Evolutionary conservation across 1,140 invertebrate species (phyloP).

Genomic region (Aphidius gifuensis): DNA sequence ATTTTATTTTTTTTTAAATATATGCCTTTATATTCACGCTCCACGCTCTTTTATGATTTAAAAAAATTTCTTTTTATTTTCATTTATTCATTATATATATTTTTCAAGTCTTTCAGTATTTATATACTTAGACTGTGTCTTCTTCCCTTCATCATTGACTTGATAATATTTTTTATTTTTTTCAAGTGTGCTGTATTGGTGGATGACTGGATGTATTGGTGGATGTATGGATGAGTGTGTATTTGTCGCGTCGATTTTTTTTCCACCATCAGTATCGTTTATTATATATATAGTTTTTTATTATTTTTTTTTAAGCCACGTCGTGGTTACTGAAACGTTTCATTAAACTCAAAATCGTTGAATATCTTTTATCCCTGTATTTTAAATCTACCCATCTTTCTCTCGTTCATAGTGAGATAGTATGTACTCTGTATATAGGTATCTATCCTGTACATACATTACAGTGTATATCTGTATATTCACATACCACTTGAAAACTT

Average conservation of each 20-base stretch:
- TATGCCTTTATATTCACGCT: too few relatives aligned
- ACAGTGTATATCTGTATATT: background rate
- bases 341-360: constrained; percentile 11
- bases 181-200: too few relatives aligned
- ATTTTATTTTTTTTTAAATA: constrained; percentile 20
- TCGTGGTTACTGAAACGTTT: constrained; percentile 19
- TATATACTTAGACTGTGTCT: too few relatives aligned
- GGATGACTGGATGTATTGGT: too few relatives aligned
- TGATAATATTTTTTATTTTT: too few relatives aligned
- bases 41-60: too few relatives aligned
- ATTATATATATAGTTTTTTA: constrained; percentile 8
- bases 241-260: constrained; percentile 10
- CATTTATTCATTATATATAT: too few relatives aligned
- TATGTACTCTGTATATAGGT: background rate
- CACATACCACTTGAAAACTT: constrained; percentile 20
- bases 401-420: background rate
- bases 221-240: background rate
- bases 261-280: constrained; percentile 1
- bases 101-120: too few relatives aligned
- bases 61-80: too few relatives aligned
- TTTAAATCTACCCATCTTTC: background rate
- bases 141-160: too few relatives aligned
- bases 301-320: constrained; percentile 10
- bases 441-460: background rate
- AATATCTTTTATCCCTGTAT: constrained; percentile 8